Percentiles rank a stretch among this genome's conserved stretches.
These are phyloP conservation scores for Calameuta idolon DNA, from an alignment of 2,888 invertebrate genomes.

Conservation along the genomic window DNA sequence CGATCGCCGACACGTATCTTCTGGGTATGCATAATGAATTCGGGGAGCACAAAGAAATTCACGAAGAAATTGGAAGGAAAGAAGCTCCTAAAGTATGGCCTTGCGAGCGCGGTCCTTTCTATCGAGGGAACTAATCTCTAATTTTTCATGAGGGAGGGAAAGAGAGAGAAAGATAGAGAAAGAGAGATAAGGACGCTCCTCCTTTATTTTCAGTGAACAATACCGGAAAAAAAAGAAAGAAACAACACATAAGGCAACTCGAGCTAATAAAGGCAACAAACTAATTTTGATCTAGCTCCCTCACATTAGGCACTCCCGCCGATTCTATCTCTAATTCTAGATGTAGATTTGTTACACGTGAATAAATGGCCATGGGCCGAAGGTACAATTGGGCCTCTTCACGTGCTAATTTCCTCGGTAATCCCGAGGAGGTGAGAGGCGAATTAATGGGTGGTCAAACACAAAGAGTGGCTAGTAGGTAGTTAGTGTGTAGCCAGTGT, in stretches of 20 bases:
- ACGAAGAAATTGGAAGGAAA: background rate
- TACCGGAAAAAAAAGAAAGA: too few relatives aligned
- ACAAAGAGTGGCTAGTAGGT: conserved; percentile 23
- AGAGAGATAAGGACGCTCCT: too few relatives aligned
- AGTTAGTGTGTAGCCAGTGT: too few relatives aligned
- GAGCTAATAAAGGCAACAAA: conserved; percentile 13
- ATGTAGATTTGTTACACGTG: too few relatives aligned
- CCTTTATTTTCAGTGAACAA: too few relatives aligned
- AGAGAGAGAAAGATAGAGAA: too few relatives aligned
- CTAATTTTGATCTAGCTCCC: conserved; percentile 44
- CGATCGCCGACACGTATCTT: conserved; percentile 57
- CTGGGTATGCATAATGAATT: conserved; percentile 58
- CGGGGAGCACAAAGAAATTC: conserved; percentile 23
- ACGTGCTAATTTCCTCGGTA: too few relatives aligned
- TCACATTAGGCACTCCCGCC: too few relatives aligned
- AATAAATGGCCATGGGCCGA: too few relatives aligned
- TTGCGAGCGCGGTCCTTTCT: conserved; percentile 40
- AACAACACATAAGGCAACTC: too few relatives aligned
- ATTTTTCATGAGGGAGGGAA: conserved; percentile 30
- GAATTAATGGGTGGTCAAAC: conserved; percentile 54
- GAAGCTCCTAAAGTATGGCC: background rate
- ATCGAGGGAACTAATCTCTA: conserved; percentile 50
- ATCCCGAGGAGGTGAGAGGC: conserved; percentile 23
- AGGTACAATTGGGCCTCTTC: too few relatives aligned
- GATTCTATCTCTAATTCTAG: too few relatives aligned